Evolutionary conservation across 2,888 invertebrate genomes (phyloP), one percentile per base, ranked within the genome.

Genomic region (Trissoscelio sp.): DNA sequence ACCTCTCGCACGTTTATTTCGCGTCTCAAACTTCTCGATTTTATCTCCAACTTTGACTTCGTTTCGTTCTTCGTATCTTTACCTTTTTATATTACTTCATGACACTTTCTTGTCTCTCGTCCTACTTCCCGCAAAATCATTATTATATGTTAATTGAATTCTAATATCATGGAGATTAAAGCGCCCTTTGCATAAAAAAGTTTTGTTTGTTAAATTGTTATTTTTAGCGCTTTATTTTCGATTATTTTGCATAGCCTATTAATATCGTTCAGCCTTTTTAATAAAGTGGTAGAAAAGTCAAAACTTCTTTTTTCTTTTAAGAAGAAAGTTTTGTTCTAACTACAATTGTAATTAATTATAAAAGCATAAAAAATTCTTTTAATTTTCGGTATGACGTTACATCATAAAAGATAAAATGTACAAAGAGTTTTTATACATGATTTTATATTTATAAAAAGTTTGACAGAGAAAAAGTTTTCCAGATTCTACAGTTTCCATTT

Each of bases 11-110:
- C 69, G 46, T 58, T 48, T 70, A 67, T 62, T 69, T 55, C 69
- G 11, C 39, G 31, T 69, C 39, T 67, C 62, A 62, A 70, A 70
- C 62, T 78, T 64, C 55, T 55, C 62, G 70, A 78, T 78, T 78
- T 78, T 77, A 77, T 77, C 53, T 67, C 18, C 28, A 58, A 69
- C 58, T 77, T 77, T 69, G 28, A 60, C 39, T 62, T 66, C 20
- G 11, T 39, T 55, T 66, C 28, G 37, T 60, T 51, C 60, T 39
- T 51, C 60, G 51, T 64, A 64, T 74, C 64, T 74, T 22, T 42
- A 48, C 57, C 57, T 74, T 74, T 74, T 62, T 64, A 24, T 53
- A 51, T 62, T 39, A 34, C 53, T 64, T 55, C 55, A 64, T 46
- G 55, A 64, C 73, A 64, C 55, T 62, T 60, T 51, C 62, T 73